phyloP scores from a whole-genome alignment of 2,113 vertebrate species.

The Rhipidura dahli region DNA sequence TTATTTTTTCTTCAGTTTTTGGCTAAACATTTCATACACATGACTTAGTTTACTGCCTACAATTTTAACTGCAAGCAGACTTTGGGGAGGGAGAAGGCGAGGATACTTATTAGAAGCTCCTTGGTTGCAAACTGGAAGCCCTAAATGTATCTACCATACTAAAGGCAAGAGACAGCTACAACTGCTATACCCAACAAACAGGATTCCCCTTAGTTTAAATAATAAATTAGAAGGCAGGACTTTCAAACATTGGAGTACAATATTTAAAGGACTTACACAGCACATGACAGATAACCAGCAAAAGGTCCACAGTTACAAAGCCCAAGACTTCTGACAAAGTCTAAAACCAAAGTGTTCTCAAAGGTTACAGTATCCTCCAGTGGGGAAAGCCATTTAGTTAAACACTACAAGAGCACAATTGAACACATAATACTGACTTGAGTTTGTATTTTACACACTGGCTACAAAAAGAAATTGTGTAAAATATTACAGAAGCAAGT shows the following conservation, averaged over 20 bases:
- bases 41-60: not conserved
- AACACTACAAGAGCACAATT: not conserved
- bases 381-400: not conserved
- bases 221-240: not conserved
- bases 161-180: not conserved
- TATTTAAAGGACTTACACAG: not conserved
- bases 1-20: not conserved
- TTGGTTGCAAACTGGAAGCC: not conserved
- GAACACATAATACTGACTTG: not conserved
- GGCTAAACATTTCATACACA: not conserved
- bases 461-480: not conserved
- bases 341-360: not conserved
- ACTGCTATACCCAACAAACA: not conserved
- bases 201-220: not conserved
- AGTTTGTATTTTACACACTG: not conserved
- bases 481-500: not conserved
- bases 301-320: not conserved
- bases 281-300: not conserved
- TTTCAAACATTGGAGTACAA: not conserved
- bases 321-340: not conserved
- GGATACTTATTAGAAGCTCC: not conserved
- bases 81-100: not conserved
- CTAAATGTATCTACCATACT: fast-evolving
- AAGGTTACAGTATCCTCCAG: not conserved
- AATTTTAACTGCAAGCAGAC: not conserved